Evolutionary conservation across 1,140 invertebrate genomes (phyloP).

Genomic region (Euglossa dilemma): DNA sequence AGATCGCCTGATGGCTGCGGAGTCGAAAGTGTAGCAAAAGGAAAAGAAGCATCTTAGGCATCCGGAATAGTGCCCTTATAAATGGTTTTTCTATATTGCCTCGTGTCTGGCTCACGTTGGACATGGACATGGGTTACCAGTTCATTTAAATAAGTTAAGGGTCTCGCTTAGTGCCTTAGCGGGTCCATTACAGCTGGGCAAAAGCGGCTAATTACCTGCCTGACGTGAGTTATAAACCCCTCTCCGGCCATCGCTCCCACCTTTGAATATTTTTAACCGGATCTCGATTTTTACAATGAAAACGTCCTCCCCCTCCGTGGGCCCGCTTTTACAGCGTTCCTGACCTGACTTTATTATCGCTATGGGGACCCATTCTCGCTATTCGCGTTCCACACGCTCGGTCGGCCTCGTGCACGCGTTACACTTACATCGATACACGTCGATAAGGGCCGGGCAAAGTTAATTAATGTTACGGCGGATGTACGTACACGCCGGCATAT

Average conservation of each 20-base stretch:
- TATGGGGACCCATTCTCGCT: background rate
- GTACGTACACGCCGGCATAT: background rate
- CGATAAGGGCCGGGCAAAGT: background rate
- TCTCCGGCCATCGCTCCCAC: conserved; percentile 66
- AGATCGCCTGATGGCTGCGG: conserved; percentile 62
- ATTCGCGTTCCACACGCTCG: too few relatives aligned
- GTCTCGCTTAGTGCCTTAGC: conserved; percentile 79
- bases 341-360: conserved; percentile 20
- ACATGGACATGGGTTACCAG: conserved; percentile 81
- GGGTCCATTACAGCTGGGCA: conserved; percentile 82
- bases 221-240: conserved; percentile 83
- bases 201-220: conserved; percentile 83
- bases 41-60: conserved; percentile 67
- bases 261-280: conserved; percentile 74
- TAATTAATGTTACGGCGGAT: conserved; percentile 20
- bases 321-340: conserved; percentile 40
- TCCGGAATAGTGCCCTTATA: conserved; percentile 80
- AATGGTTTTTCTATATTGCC: conserved; percentile 83
- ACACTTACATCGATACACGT: background rate
- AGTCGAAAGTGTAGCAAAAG: conserved; percentile 69
- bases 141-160: conserved; percentile 84
- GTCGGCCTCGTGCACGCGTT: background rate
- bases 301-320: conserved; percentile 47
- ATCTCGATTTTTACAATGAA: conserved; percentile 73
- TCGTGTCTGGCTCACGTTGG: conserved; percentile 77